Percentiles rank a stretch among this genome's conserved stretches.
These are phyloP conservation scores for Danionella cerebrum DNA, from an alignment of 2,113 vertebrate species.

Conservation along the genomic window DNA sequence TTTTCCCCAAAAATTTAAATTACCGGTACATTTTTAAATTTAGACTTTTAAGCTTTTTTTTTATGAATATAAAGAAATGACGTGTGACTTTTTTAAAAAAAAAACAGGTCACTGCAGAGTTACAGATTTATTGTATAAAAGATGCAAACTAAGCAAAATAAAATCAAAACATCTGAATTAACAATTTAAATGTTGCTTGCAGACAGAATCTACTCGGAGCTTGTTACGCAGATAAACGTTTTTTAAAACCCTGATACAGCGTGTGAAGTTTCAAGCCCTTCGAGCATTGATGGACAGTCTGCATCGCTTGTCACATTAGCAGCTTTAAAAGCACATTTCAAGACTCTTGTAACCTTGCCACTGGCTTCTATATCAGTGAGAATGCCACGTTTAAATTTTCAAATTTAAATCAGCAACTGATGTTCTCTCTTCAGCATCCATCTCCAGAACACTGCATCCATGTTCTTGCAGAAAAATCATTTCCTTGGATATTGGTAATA, in stretches of 20 bases:
- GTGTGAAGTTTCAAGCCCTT: background rate
- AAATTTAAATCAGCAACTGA: background rate
- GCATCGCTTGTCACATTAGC: background rate
- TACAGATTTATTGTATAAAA: too few relatives aligned
- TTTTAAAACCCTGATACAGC: background rate
- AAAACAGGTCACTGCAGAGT: too few relatives aligned
- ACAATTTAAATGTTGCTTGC: background rate
- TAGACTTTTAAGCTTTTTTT: too few relatives aligned
- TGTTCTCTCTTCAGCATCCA: background rate
- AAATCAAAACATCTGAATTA: too few relatives aligned
- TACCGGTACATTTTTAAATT: too few relatives aligned
- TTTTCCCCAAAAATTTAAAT: too few relatives aligned
- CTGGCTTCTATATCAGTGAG: background rate
- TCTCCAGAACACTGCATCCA: background rate
- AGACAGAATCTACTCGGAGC: background rate
- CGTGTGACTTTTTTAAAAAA: too few relatives aligned
- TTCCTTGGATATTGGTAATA: too few relatives aligned
- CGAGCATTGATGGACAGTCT: background rate
- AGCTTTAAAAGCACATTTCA: conserved; percentile 1
- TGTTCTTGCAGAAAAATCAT: background rate
- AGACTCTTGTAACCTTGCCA: background rate
- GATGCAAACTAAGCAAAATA: too few relatives aligned
- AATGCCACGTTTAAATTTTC: background rate
- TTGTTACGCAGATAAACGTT: background rate
- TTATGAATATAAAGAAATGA: too few relatives aligned